Evolutionary conservation across 2,113 vertebrate species (phyloP), one percentile per base, ranked within the genome.

Genomic region (Triplophysa tibetana): DNA sequence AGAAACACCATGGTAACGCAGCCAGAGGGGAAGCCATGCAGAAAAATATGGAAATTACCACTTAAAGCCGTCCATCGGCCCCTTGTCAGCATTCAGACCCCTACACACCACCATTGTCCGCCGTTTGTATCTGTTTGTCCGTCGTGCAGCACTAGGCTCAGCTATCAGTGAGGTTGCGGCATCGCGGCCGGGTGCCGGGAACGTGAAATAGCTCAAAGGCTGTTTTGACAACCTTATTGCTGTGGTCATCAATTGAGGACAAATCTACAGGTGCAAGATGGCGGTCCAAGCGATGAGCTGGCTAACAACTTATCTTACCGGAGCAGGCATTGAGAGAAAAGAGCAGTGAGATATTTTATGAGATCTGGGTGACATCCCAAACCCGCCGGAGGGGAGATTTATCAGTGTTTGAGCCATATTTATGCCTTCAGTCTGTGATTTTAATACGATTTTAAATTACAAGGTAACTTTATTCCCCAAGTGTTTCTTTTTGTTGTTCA

Each of bases 31-130:
- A 89, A 86, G 68, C 83, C 86, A 84, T 84, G 70, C 80, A 82
- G 86, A 87, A 89, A 89, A 88, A 88, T 70, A 85, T 90, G 89
- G 82, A 89, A 88, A 90, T 81, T 87, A 87, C 84, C 83, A 89
- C 81, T 87, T 87, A 85, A 81, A 70, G 69, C 77, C 64, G 74
- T 87, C 79, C 77, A 87, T 86, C 81, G 81, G 68, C 78, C 79
- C 58, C 66, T 72, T 80, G 85, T 73, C 75, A 81, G 72, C 80
- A 58, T 86, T 86, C 67, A 79, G 73, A 62, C 58, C 43, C 54
- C 50, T 50, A 74, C 66, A 52, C 68, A 64, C 65, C 78, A 45
- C 67, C 67, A 38, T 79, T 76, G 72, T 75, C 69, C 75, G 38
- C 45, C 3, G 29, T 58, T 52, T 63, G 56, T 66, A 54, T 78